Percentiles rank a stretch among this genome's conserved stretches.
These are phyloP conservation scores for Numenius arquata DNA, from an alignment of 2,113 vertebrate genomes.

Conservation along the genomic window DNA sequence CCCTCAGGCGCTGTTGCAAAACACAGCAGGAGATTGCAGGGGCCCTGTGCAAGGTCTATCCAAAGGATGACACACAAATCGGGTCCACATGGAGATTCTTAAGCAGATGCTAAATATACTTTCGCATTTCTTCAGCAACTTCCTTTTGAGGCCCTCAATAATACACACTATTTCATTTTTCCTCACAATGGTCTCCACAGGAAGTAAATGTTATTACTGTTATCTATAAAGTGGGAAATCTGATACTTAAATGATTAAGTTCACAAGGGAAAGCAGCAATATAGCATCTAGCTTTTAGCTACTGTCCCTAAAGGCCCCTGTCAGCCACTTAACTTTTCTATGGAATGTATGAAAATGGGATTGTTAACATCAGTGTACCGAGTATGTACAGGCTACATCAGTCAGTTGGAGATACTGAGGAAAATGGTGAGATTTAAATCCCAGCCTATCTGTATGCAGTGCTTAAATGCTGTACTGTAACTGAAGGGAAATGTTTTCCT, in stretches of 20 bases:
- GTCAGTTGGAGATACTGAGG: not conserved
- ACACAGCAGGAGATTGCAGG: conserved; percentile 20
- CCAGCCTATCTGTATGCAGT: not conserved
- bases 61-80: conserved; percentile 21
- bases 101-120: not conserved
- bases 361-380: not conserved
- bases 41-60: not conserved
- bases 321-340: not conserved
- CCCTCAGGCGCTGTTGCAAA: conserved; percentile 5
- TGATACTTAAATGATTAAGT: not conserved
- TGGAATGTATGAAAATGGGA: not conserved
- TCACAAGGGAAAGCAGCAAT: not conserved
- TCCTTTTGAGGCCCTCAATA: not conserved
- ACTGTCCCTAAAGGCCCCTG: not conserved
- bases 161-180: not conserved
- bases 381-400: not conserved
- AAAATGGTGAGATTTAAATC: not conserved
- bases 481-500: not conserved
- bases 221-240: not conserved
- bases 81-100: conserved; percentile 29
- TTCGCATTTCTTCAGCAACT: not conserved
- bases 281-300: not conserved
- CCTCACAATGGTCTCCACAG: not conserved
- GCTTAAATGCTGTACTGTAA: not conserved
- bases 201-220: not conserved